These are phyloP conservation scores for Mesitornis unicolor DNA, from an alignment of 2,113 vertebrate species.

Conservation along the genomic window DNA sequence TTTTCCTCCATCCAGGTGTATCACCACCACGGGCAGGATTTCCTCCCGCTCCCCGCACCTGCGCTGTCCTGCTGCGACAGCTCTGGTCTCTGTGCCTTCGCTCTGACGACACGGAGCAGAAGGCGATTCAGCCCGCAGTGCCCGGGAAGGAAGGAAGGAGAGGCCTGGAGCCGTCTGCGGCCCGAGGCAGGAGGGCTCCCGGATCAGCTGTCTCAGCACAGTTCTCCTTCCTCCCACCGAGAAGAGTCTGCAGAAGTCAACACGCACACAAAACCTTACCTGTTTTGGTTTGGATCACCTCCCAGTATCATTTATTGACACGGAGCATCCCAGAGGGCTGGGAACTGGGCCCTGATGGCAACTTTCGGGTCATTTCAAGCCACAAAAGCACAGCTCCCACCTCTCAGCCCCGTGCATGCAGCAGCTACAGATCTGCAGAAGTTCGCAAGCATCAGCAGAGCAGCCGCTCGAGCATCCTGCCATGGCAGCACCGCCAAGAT, in stretches of 20 bases:
- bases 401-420: not conserved
- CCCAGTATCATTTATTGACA: not conserved
- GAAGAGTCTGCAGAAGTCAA: not conserved
- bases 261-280: not conserved
- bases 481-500: not conserved
- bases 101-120: not conserved
- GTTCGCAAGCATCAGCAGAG: not conserved
- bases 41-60: not conserved
- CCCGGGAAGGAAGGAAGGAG: not conserved
- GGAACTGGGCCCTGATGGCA: not conserved
- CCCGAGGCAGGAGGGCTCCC: not conserved
- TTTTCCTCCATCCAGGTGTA: not conserved
- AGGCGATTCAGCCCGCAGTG: not conserved
- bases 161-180: not conserved
- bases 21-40: not conserved
- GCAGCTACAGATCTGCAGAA: not conserved
- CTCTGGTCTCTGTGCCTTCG: not conserved
- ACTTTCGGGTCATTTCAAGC: not conserved
- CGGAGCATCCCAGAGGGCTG: not conserved
- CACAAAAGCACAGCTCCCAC: not conserved
- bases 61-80: not conserved
- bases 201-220: not conserved
- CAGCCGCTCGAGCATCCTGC: not conserved
- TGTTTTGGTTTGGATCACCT: not conserved
- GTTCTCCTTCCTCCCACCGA: not conserved